A percentile compares a stretch with the other conserved stretches of the same genome.
These are phyloP conservation scores for Nephrotoma appendiculata DNA, from an alignment of 2,888 invertebrate species.

Conservation along the genomic window DNA sequence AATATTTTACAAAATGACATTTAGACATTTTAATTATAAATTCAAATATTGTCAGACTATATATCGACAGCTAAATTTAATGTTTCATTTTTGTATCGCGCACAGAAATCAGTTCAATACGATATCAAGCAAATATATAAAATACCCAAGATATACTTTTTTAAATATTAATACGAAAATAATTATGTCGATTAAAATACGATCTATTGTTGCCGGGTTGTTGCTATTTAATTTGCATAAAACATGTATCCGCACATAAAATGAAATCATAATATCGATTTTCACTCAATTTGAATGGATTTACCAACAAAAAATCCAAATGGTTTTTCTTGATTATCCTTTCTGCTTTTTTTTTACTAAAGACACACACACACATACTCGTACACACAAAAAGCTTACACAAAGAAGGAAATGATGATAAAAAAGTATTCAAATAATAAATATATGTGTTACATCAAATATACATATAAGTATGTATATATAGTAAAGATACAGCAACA, in stretches of 20 bases:
- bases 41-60: neutral
- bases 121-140: too few species aligned
- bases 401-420: neutral
- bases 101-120: neutral
- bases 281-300: neutral
- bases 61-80: neutral
- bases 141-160: too few species aligned
- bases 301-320: neutral
- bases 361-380: neutral
- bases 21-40: neutral
- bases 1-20: neutral
- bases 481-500: neutral
- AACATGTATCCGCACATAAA: neutral
- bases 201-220: neutral
- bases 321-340: neutral
- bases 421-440: neutral
- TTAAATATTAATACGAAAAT: neutral
- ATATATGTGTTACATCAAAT: neutral
- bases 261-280: neutral
- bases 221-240: neutral
- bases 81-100: too few species aligned
- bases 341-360: neutral
- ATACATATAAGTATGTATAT: neutral
- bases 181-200: neutral
- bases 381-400: neutral